phyloP scores from a whole-genome alignment of 2,888 invertebrate species.

The Steromphala cineraria region DNA sequence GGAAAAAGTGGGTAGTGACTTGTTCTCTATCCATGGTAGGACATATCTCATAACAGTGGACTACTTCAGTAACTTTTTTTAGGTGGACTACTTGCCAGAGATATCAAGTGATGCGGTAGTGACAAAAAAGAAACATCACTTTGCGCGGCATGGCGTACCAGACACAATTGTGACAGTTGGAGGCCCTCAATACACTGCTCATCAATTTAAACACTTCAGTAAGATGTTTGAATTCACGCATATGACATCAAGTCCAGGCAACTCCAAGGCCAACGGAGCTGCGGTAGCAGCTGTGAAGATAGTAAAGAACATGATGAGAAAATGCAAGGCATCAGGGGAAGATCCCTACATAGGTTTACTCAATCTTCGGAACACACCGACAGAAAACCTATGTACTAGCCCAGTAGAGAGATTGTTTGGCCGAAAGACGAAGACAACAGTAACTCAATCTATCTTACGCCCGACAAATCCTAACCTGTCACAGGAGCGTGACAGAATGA shows the following conservation, averaged over 20 bases:
- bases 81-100: constrained; percentile 38
- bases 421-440: neutral
- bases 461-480: neutral
- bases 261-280: constrained; percentile 18
- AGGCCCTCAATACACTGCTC: constrained; percentile 24
- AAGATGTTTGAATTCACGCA: constrained; percentile 17
- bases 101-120: constrained; percentile 37
- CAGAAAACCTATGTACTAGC: neutral
- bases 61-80: constrained; percentile 39
- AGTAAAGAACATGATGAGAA: constrained; percentile 23
- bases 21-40: too few species aligned
- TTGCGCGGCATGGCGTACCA: constrained; percentile 36
- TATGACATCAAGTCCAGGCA: constrained; percentile 10
- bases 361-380: constrained; percentile 21
- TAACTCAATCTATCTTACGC: neutral
- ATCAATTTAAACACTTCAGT: constrained; percentile 25
- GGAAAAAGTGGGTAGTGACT: constrained; percentile 42
- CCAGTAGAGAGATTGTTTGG: constrained; percentile 26
- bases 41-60: constrained; percentile 44
- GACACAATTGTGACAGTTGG: constrained; percentile 19
- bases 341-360: constrained; percentile 29
- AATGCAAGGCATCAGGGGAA: neutral
- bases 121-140: constrained; percentile 36
- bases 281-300: constrained; percentile 23
- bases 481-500: neutral